phyloP scores from a whole-genome alignment of 1,140 invertebrate genomes.

The Hypsibius dujardini region DNA sequence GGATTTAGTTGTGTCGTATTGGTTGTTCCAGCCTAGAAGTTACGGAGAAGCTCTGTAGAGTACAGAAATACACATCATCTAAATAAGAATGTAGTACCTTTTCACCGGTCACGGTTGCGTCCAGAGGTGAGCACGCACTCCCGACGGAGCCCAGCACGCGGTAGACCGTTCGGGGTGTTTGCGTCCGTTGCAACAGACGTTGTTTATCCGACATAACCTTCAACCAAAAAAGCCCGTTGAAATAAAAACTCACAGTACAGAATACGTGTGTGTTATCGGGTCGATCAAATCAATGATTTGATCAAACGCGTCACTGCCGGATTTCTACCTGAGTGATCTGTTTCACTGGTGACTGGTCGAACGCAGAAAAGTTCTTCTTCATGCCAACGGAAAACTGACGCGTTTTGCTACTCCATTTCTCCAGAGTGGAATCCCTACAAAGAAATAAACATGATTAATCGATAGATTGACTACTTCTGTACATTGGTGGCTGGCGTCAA shows the following conservation, averaged over 20 bases:
- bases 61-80: not conserved
- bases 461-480: not conserved
- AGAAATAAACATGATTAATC: constrained; percentile 8
- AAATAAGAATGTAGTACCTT: too few species aligned
- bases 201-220: constrained; percentile 53
- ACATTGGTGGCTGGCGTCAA: constrained; percentile 7
- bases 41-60: not conserved
- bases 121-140: not conserved
- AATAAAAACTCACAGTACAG: constrained; percentile 14
- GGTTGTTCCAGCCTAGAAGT: constrained; percentile 14
- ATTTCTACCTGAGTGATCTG: constrained; percentile 55
- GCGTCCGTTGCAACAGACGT: constrained; percentile 58
- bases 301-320: not conserved
- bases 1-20: constrained; percentile 34
- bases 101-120: too few species aligned
- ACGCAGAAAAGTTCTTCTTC: constrained; percentile 43
- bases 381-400: constrained; percentile 37
- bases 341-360: constrained; percentile 55
- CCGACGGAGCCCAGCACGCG: constrained; percentile 45
- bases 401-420: constrained; percentile 85
- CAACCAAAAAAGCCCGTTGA: constrained; percentile 20
- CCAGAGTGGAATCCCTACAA: constrained; percentile 37
- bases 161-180: constrained; percentile 55
- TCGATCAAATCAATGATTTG: not conserved
- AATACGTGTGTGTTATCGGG: not conserved